A percentile compares a stretch with the other conserved stretches of the same genome.
Conservation (phyloP, 2,888 invertebrate species). For the Cantharis rustica region DNA sequence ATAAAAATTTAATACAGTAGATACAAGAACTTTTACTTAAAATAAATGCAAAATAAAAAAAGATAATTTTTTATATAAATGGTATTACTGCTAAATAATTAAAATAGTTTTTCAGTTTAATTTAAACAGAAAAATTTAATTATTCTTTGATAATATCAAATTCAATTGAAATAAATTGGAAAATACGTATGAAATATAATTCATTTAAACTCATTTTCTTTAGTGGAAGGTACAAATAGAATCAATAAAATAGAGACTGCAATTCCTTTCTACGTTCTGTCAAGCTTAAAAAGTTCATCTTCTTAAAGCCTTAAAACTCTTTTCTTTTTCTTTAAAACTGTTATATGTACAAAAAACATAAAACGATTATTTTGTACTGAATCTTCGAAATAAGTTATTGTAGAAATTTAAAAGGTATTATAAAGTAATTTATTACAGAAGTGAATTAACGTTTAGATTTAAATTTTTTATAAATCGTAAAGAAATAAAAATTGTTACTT, state of each 20-base stretch:
- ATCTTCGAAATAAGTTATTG: neutral
- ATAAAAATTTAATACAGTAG: no score
- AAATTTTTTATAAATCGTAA: neutral
- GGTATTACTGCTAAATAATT: no score
- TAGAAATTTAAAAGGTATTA: neutral
- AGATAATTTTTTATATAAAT: no score
- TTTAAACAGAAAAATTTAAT: neutral
- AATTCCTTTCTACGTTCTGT: slow-evolving; percentile 20
- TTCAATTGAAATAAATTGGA: neutral
- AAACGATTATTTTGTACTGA: neutral
- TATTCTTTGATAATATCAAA: neutral
- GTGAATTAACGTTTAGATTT: neutral
- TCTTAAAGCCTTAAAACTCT: neutral
- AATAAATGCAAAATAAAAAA: no score
- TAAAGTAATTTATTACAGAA: neutral
- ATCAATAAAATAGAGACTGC: slow-evolving; percentile 27
- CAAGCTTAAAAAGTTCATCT: slow-evolving; percentile 11
- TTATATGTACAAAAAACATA: neutral
- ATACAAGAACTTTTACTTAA: no score
- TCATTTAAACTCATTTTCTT: slow-evolving; percentile 23
- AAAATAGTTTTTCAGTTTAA: no score
- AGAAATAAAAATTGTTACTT: neutral
- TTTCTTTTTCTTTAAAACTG: neutral
- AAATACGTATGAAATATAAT: slow-evolving; percentile 4
- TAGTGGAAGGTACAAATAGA: slow-evolving; percentile 27